phyloP scores from a whole-genome alignment of 2,888 invertebrate genomes.

The Tachina lurida region DNA sequence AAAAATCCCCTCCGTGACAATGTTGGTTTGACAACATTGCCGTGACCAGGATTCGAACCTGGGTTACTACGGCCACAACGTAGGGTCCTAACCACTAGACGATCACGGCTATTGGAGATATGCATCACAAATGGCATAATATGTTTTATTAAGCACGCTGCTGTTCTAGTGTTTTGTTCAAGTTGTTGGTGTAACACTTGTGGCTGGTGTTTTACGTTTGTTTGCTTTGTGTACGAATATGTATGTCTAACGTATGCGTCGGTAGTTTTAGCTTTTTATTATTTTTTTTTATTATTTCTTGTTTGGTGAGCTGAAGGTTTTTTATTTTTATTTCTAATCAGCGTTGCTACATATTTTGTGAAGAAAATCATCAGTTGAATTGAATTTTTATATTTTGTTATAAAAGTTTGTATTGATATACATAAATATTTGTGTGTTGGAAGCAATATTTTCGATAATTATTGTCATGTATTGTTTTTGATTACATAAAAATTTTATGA shows the following conservation, averaged over 20 bases:
- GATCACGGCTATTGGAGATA: constrained; percentile 80
- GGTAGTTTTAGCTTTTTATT: neutral
- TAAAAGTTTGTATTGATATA: no score
- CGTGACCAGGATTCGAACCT: constrained; percentile 82
- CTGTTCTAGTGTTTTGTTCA: neutral
- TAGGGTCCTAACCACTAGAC: constrained; percentile 83
- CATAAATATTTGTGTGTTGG: no score
- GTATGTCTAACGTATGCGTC: neutral
- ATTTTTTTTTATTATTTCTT: no score
- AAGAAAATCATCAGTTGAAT: no score
- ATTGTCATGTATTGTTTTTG: no score
- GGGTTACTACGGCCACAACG: constrained; percentile 83
- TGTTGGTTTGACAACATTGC: constrained; percentile 72
- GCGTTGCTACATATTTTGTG: neutral
- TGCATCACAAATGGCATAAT: neutral
- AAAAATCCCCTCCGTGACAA: constrained; percentile 70
- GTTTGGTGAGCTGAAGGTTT: neutral
- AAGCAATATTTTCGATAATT: no score
- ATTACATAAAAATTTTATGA: no score
- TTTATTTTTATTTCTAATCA: neutral
- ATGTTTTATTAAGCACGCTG: neutral
- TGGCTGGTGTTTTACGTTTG: neutral
- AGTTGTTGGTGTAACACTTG: neutral
- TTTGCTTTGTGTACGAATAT: neutral
- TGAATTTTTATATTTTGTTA: no score